Base-by-base conservation (phyloP, 2,888 invertebrate species). In the Capitulum mitella region DNA sequence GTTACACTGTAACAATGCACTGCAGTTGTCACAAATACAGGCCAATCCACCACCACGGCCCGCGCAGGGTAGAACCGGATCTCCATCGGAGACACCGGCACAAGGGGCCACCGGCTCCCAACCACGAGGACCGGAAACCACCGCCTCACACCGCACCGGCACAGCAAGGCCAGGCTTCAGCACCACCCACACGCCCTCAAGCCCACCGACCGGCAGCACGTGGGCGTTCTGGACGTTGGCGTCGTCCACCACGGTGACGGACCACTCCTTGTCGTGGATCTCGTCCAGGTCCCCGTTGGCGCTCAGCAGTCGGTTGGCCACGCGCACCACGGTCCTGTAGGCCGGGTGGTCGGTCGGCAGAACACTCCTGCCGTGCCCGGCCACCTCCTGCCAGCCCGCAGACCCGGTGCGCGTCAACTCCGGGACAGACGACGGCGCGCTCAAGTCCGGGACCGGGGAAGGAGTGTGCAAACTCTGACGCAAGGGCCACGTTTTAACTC, bases 231-330 rank as follows among this genome's bases (percentile, higher is more conserved):
- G 81, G 6, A 83, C 81, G n/a, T 70, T 43, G 5, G 84, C 84
- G 6, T 85, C 84, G 82, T 87, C 83, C 29, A 89, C 84, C 46
- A 90, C 86, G 74, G 86, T 85, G 8, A 90, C 83, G 12, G 85
- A 85, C 89, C 89, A 90, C 8, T 86, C 82, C 78, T 86, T 85
- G 22, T 85, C 82, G 43, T 84, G 83, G 64, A 89, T 84, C 79
- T 85, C 84, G 26, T 85, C 84, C 14, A 89, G 81, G 81, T 89
- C 88, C 79, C 84, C 84, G 83, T 90, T 90, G 6, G 86, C 84
- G 34, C 83, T 80, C 3, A 88, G 81, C 61, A 90, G 83, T 78
- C 85, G 83, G 70, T 84, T 83, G 1, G 86, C 85, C 8, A 89
- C 85, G 19, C 82, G 82, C 2, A 84, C 80, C 1, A 89, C 86